Base-by-base conservation (phyloP, 2,113 vertebrate genomes). In the Anhinga rufa region DNA sequence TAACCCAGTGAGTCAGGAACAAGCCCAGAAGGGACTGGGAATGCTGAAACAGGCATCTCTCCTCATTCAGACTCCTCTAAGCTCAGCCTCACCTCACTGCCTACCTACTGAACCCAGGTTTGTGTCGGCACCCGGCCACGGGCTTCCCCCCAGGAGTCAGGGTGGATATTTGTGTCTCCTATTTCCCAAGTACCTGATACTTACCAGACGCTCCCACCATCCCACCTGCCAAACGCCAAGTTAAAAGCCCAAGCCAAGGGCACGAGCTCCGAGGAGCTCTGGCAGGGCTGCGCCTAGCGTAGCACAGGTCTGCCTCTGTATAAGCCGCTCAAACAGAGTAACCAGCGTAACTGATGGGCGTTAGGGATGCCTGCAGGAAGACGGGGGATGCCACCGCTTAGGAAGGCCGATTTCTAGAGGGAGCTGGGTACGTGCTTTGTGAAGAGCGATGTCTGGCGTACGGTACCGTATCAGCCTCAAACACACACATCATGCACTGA, bases 81-180 rank as follows among this genome's bases (percentile, higher is more conserved):
- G 38, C 62, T 36, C 70, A 82, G 74, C 51, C 58, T 46, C n/a
- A 49, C 34, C 74, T 82, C 60, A 14, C 49, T 24, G 85, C 60
- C 61, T 32, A 60, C 10, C 65, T 57, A 32, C 62, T 42, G 31
- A 31, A 28, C 3, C 24, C 66, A 28, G 46, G 5, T 15, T 9
- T 58, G 36, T 9, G 22, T 10, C 87, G 44, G 32, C 5, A n/a
- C 31, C 57, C 12, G 17, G 16, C 18, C 42, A 26, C 18, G 7
- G 0, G 2, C 28, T n/a, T 20, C 65, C 68, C 34, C 36, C 2
- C 12, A 0, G 42, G 17, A 34, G 24, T 9, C 49, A 55, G 36
- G 8, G 12, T 7, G 51, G 42, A 2, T 54, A 32, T 60, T 38
- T 40, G 19, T 15, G 34, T 40, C 26, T 61, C 38, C 49, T 25